Evolutionary conservation across 2,113 vertebrate genomes (phyloP).

Genomic region (Plecotus auritus): DNA sequence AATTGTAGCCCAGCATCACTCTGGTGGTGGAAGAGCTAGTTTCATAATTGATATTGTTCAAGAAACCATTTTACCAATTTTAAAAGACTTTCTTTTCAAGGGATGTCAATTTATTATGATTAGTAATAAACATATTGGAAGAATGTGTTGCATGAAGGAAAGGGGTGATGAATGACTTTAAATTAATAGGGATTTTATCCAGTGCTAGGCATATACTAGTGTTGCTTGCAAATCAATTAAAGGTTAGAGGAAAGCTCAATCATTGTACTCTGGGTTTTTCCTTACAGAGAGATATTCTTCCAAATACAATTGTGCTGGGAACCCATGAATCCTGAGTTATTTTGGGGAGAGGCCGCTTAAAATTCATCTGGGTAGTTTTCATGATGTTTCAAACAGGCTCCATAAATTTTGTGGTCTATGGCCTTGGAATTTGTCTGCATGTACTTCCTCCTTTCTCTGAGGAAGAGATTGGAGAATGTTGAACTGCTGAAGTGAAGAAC

Average conservation of each 20-base stretch:
- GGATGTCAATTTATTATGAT: constrained; percentile 21
- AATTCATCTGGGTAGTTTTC: constrained; percentile 26
- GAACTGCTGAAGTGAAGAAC: constrained; percentile 37
- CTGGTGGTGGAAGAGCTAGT: not conserved
- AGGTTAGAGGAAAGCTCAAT: constrained; percentile 10
- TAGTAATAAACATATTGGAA: not conserved
- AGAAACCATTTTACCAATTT: constrained; percentile 8
- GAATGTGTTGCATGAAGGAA: constrained; percentile 19
- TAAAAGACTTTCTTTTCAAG: constrained; percentile 31
- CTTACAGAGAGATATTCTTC: constrained; percentile 25
- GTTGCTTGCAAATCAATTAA: constrained; percentile 37
- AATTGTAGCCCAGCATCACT: not conserved
- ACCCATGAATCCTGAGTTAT: constrained; percentile 6
- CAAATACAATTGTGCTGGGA: not conserved
- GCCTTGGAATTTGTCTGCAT: not conserved
- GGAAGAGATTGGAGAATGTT: constrained; percentile 12
- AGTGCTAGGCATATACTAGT: not conserved
- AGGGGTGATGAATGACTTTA: constrained; percentile 11
- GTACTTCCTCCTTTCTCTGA: not conserved
- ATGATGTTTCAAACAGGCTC: constrained; percentile 6
- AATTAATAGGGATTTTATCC: constrained; percentile 32
- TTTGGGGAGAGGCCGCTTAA: not conserved
- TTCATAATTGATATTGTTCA: not conserved
- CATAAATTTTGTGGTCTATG: not conserved
- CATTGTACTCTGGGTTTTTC: constrained; percentile 1